phyloP scores from a whole-genome alignment of 1,140 invertebrate species.

The Chelonus insularis region DNA sequence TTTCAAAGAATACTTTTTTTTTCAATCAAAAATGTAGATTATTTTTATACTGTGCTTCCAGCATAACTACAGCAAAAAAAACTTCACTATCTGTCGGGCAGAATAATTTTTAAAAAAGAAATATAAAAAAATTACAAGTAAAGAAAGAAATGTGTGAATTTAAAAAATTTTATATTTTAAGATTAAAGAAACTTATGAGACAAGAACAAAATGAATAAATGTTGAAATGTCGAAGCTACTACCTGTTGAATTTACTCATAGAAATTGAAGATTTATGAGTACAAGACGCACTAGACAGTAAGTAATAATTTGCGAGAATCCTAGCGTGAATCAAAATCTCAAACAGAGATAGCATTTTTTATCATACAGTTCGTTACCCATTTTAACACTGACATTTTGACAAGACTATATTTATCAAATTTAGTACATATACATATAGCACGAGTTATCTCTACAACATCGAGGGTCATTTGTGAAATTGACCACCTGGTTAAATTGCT shows the following conservation, averaged over 20 bases:
- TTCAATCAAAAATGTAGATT: no score
- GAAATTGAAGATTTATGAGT: slow-evolving; percentile 6
- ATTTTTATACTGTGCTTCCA: no score
- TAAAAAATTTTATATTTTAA: no score
- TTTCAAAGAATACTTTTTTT: no score
- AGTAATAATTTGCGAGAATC: slow-evolving; percentile 6
- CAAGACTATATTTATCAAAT: slow-evolving; percentile 8
- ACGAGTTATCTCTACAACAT: slow-evolving; percentile 11
- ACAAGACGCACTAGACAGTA: slow-evolving; percentile 12
- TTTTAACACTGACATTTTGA: slow-evolving; percentile 7
- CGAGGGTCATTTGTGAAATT: slow-evolving; percentile 24
- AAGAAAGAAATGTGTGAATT: no score
- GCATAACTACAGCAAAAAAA: no score
- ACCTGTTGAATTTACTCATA: slow-evolving; percentile 16
- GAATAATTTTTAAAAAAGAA: no score
- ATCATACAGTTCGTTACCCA: slow-evolving; percentile 9
- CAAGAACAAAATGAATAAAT: slow-evolving; percentile 1
- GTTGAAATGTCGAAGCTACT: slow-evolving; percentile 9
- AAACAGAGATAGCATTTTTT: background rate
- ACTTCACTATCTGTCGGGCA: no score
- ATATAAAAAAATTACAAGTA: no score
- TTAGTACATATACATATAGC: background rate
- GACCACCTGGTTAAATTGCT: slow-evolving; percentile 19
- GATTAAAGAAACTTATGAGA: no score
- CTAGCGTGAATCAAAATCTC: background rate